Percentiles rank a stretch among this genome's conserved stretches.
Conservation (phyloP, 2,113 vertebrate genomes). For the Chionomys nivalis region DNA sequence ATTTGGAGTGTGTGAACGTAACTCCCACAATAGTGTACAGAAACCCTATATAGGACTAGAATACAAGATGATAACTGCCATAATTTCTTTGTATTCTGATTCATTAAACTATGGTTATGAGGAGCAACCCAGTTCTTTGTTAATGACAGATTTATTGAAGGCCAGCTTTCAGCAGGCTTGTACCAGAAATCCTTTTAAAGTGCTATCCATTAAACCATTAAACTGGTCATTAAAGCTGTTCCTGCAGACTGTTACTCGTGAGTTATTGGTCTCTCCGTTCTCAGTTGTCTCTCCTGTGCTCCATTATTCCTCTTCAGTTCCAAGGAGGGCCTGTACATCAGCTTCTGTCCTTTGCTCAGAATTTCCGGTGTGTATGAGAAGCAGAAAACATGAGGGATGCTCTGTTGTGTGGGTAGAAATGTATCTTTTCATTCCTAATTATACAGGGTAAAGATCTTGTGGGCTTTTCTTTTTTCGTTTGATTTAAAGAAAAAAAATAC, state of each 20-base stretch:
- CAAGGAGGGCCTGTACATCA: slow-evolving; percentile 66
- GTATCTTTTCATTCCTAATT: slow-evolving; percentile 1
- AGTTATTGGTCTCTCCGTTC: slow-evolving; percentile 83
- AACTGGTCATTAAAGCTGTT: slow-evolving; percentile 85
- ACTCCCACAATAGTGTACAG: slow-evolving; percentile 53
- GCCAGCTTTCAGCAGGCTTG: slow-evolving; percentile 83
- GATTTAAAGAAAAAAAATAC: slow-evolving; percentile 30
- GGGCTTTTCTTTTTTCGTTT: slow-evolving; percentile 58
- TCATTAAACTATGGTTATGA: slow-evolving; percentile 52
- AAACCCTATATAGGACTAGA: slow-evolving; percentile 38
- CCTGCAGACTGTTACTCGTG: slow-evolving; percentile 82
- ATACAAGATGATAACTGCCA: slow-evolving; percentile 66
- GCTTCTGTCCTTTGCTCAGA: slow-evolving; percentile 62
- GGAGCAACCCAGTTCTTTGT: slow-evolving; percentile 76
- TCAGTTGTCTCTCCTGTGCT: slow-evolving; percentile 77
- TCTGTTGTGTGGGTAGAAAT: not conserved
- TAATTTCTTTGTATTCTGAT: slow-evolving; percentile 72
- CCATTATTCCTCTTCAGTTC: slow-evolving; percentile 69
- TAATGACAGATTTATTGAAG: slow-evolving; percentile 83
- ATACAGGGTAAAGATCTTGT: slow-evolving; percentile 12
- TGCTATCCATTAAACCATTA: slow-evolving; percentile 86
- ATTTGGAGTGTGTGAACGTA: slow-evolving; percentile 42
- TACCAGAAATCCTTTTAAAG: slow-evolving; percentile 84
- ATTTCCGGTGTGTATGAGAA: not conserved
- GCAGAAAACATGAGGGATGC: too few relatives aligned